phyloP scores from a whole-genome alignment of 2,113 vertebrate species.

The Sceloporus undulatus region DNA sequence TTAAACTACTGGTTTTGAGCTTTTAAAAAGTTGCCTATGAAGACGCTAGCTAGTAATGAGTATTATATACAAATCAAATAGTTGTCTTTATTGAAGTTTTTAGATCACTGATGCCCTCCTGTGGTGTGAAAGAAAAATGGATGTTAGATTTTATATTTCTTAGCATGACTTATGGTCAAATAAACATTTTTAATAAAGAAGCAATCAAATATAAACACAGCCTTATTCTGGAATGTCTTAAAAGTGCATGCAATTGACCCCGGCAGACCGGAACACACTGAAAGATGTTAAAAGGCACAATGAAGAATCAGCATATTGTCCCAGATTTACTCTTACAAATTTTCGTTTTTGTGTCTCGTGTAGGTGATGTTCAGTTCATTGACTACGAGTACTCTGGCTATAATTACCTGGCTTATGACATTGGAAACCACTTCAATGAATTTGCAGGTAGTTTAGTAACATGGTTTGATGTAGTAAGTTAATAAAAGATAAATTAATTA shows the following conservation, averaged over 20 bases:
- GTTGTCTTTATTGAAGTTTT: slow-evolving; percentile 18
- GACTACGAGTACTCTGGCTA: slow-evolving; percentile 99
- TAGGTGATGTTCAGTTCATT: slow-evolving; percentile 97
- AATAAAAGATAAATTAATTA: not conserved
- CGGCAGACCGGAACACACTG: slow-evolving; percentile 46
- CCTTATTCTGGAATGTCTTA: slow-evolving; percentile 67
- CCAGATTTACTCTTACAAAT: slow-evolving; percentile 63
- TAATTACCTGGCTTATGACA: slow-evolving; percentile 99
- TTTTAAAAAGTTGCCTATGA: not conserved
- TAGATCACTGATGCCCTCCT: slow-evolving; percentile 73
- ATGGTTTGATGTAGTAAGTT: not conserved
- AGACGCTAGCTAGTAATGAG: not conserved
- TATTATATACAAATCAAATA: not conserved
- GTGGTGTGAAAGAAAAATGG: slow-evolving; percentile 70
- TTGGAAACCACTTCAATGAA: slow-evolving; percentile 99
- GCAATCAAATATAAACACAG: slow-evolving; percentile 60
- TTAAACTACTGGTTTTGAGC: not conserved
- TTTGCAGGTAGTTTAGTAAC: slow-evolving; percentile 88
- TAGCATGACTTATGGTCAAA: not conserved
- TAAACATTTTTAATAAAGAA: slow-evolving; percentile 2
- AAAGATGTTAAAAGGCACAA: slow-evolving; percentile 47
- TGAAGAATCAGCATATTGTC: slow-evolving; percentile 59
- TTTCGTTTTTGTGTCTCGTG: slow-evolving; percentile 81
- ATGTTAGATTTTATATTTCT: slow-evolving; percentile 22
- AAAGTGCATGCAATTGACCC: slow-evolving; percentile 63